phyloP scores from a whole-genome alignment of 2,113 vertebrate genomes.

The Ariopsis seemanni region DNA sequence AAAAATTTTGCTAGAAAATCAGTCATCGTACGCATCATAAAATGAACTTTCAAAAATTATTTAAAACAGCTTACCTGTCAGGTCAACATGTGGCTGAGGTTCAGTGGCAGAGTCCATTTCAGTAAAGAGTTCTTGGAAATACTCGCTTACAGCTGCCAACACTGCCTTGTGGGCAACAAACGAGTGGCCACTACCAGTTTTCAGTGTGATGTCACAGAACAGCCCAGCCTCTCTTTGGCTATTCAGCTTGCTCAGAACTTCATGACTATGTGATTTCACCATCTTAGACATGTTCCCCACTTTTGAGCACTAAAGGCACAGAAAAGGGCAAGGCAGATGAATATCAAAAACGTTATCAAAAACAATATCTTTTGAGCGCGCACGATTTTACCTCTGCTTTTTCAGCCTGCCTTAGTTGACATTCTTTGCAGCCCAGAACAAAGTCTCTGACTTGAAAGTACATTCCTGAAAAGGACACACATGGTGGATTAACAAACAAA shows the following conservation, averaged over 20 bases:
- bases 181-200: conserved; percentile 65
- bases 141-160: conserved; percentile 78
- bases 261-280: conserved; percentile 66
- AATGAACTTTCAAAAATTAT: neutral
- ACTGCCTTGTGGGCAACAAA: conserved; percentile 77
- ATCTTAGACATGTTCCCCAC: conserved; percentile 69
- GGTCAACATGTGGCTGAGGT: conserved; percentile 70
- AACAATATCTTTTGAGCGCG: neutral
- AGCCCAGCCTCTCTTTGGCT: conserved; percentile 75
- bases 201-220: conserved; percentile 79
- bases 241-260: conserved; percentile 73
- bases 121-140: conserved; percentile 79
- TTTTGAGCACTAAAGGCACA: conserved; percentile 49
- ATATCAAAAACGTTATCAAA: neutral
- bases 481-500: conserved; percentile 20
- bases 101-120: conserved; percentile 70
- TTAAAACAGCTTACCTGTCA: conserved; percentile 67
- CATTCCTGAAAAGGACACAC: conserved; percentile 69
- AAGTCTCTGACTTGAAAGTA: conserved; percentile 77
- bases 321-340: conserved; percentile 4
- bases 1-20: neutral
- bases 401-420: conserved; percentile 60
- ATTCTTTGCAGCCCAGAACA: conserved; percentile 73
- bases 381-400: conserved; percentile 62
- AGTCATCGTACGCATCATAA: no score